Percentiles rank a stretch among this genome's conserved stretches.
phyloP scores from a whole-genome alignment of 2,888 invertebrate species.

The Fissipunctia ypsillon region DNA sequence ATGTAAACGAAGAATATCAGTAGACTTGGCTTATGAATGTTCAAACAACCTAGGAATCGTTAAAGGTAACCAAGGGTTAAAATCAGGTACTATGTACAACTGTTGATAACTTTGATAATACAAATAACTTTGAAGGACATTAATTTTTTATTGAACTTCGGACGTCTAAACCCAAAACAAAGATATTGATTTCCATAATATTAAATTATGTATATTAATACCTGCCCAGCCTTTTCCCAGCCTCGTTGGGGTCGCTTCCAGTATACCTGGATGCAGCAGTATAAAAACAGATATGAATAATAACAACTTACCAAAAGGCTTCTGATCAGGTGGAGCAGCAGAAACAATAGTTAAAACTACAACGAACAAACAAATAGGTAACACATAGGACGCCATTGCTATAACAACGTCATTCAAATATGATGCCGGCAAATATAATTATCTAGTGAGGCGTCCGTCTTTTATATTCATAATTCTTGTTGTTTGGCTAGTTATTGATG shows the following conservation, averaged over 20 bases:
- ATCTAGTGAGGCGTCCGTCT: not conserved
- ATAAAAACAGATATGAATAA: not conserved
- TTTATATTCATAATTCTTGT: conserved; percentile 28
- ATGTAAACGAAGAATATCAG: too few relatives aligned
- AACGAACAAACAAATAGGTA: conserved; percentile 32
- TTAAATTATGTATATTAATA: not conserved
- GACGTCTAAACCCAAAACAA: not conserved
- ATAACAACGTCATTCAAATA: conserved; percentile 8
- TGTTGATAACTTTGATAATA: too few relatives aligned
- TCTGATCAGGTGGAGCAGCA: conserved; percentile 30
- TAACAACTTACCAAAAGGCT: conserved; percentile 36
- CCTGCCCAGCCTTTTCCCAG: too few relatives aligned
- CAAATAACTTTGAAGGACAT: not conserved
- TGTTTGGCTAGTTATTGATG: not conserved
- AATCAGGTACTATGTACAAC: too few relatives aligned
- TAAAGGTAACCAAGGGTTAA: not conserved
- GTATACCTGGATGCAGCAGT: not conserved
- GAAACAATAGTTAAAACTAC: conserved; percentile 31
- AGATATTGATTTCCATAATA: not conserved
- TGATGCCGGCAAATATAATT: conserved; percentile 8
- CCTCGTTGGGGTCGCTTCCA: too few relatives aligned
- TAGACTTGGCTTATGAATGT: too few relatives aligned
- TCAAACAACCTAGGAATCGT: too few relatives aligned
- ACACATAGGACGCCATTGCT: conserved; percentile 34
- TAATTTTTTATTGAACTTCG: not conserved